phyloP scores from a whole-genome alignment of 2,113 vertebrate genomes.

The Romanogobio albipinnatus region DNA sequence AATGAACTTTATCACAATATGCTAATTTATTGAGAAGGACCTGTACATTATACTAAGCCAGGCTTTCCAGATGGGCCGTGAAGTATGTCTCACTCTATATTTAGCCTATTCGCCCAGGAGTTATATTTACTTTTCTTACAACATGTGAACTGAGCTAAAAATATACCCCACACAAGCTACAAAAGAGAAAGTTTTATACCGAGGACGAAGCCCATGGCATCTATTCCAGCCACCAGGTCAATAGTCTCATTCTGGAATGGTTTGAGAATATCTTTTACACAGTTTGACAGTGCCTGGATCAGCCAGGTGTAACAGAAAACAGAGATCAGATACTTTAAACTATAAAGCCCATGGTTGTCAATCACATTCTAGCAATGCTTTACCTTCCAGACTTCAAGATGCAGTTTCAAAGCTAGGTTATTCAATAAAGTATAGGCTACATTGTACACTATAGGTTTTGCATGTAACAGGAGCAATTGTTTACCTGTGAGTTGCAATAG shows the following conservation, averaged over 20 bases:
- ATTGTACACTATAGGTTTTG: neutral
- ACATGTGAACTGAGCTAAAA: constrained; percentile 50
- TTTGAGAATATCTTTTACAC: constrained; percentile 79
- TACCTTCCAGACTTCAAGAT: neutral
- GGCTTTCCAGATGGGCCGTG: neutral
- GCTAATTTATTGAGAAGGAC: too few relatives aligned
- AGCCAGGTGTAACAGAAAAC: neutral
- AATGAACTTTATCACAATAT: too few relatives aligned
- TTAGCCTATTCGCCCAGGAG: constrained; percentile 54
- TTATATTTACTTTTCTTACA: constrained; percentile 55
- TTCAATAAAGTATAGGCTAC: neutral
- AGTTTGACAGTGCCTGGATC: constrained; percentile 82
- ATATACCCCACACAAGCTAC: constrained; percentile 11
- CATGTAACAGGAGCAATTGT: neutral
- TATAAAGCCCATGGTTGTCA: neutral
- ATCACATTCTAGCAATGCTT: neutral
- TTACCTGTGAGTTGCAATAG: constrained; percentile 86
- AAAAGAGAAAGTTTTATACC: constrained; percentile 69
- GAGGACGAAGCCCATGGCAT: constrained; percentile 90
- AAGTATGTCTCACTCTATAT: constrained; percentile 57
- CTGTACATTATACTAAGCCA: neutral
- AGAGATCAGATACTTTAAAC: neutral
- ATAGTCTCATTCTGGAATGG: constrained; percentile 80
- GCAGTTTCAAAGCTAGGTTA: too few relatives aligned
- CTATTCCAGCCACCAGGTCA: constrained; percentile 85